Percentiles rank a stretch among this genome's conserved stretches.
These are phyloP conservation scores for Nothocercus nigrocapillus DNA, from an alignment of 2,113 vertebrate genomes.

Conservation along the genomic window DNA sequence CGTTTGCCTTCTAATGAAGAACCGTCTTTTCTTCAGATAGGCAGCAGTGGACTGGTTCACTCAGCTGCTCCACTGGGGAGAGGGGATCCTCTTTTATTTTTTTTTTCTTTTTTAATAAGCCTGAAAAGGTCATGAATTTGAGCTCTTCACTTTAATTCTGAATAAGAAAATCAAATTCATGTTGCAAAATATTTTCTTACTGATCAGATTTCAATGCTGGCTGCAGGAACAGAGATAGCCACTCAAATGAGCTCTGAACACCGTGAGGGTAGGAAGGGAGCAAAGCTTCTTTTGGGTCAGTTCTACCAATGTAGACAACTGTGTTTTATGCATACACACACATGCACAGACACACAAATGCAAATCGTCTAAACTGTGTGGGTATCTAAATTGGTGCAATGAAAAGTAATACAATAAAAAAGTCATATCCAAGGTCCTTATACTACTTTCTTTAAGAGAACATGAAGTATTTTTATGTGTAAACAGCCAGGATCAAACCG, in stretches of 20 bases:
- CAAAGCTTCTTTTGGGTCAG: background rate
- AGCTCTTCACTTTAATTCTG: no score
- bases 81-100: background rate
- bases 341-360: background rate
- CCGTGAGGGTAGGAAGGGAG: background rate
- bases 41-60: background rate
- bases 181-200: background rate
- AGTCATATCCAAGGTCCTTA: background rate
- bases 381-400: background rate
- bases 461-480: background rate
- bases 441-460: background rate
- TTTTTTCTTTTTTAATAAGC: no score
- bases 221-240: background rate
- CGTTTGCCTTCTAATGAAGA: background rate
- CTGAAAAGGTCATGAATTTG: no score
- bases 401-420: background rate
- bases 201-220: background rate
- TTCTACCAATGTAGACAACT: background rate
- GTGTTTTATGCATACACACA: background rate
- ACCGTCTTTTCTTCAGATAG: background rate
- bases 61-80: background rate
- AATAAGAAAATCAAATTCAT: background rate
- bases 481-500: background rate
- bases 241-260: background rate
- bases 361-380: background rate